Evolutionary conservation across 2,888 invertebrate species (phyloP), one percentile per base, ranked within the genome.

Genomic region (Scaptomyza flava): DNA sequence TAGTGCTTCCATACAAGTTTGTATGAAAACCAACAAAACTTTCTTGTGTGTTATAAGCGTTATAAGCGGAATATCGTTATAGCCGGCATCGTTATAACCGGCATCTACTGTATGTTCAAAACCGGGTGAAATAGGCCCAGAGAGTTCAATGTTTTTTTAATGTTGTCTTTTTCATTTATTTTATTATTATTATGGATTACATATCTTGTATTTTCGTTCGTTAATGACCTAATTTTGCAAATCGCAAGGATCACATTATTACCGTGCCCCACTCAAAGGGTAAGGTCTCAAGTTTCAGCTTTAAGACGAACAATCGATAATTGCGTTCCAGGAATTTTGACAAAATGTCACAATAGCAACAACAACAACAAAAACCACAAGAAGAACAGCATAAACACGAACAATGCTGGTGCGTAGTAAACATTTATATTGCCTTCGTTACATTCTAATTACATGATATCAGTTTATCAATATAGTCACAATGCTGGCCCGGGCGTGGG

Each of bases 361-460:
- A 58, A 72, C 50, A 48, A 52, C 12, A 51, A 42, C 23, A 23
- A 23, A 3, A 23, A 17, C 17, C 4, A 23, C 23, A 23, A 23
- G 2, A 23, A 23, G 4, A 23, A 23, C 23, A 3, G 4, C 23
- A 67, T 12, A n/a, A 53, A 42, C 14, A 17, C 17, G 17, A 61
- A 62, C 50, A 62, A 60, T 14, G 27, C 42, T 41, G 43, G 51
- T 56, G 54, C 59, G 62, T 45, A 45, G 60, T 79, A 70, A 82
- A 66, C 58, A 74, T 42, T 61, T 68, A 47, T 51, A 63, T 71
- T 70, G 79, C 77, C 79, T 54, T 77, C 74, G 64, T 67, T 74
- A 66, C 68, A 82, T 74, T 63, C 67, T 63, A 82, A 82, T 79
- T 82, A 79, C 69, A 64, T 53, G 69, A 69, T 77, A 82, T 77